A percentile compares a stretch with the other conserved stretches of the same genome.
phyloP scores from a whole-genome alignment of 2,113 vertebrate genomes.

The Rhombomys opimus region DNA sequence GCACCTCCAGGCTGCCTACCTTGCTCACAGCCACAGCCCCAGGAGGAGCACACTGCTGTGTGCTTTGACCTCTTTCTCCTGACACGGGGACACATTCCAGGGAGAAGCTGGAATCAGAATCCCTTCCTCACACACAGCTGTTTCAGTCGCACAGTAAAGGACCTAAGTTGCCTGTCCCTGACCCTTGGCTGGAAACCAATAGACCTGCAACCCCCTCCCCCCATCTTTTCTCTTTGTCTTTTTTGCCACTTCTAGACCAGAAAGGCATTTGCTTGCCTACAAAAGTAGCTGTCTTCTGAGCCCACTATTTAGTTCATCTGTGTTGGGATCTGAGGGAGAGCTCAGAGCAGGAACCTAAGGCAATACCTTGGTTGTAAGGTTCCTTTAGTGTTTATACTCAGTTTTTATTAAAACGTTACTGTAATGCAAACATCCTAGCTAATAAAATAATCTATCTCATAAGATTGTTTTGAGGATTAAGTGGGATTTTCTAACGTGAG shows the following conservation, averaged over 20 bases:
- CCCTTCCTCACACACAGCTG: not conserved
- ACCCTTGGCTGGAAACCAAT: not conserved
- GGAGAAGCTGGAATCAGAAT: not conserved
- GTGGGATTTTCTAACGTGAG: not conserved
- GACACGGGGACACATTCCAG: not conserved
- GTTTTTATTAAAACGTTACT: not conserved
- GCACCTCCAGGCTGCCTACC: not conserved
- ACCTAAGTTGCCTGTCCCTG: not conserved
- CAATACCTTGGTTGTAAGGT: not conserved
- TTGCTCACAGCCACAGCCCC: not conserved
- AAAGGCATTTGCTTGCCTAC: conserved; percentile 32
- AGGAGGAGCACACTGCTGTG: not conserved
- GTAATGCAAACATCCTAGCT: conserved; percentile 19
- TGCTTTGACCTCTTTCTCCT: not conserved
- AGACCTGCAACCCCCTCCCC: not conserved
- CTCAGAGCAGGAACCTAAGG: not conserved
- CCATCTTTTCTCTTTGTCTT: not conserved
- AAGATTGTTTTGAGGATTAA: not conserved
- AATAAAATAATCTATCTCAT: not conserved
- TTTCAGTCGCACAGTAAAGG: not conserved
- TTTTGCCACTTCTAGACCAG: not conserved
- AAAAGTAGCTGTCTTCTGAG: not conserved
- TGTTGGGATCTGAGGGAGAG: not conserved
- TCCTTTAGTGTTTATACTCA: not conserved
- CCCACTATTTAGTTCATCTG: conserved; percentile 37